Base-by-base conservation (phyloP, 2,797 vertebrate genomes). In the Aulostomus chinensis region DNA sequence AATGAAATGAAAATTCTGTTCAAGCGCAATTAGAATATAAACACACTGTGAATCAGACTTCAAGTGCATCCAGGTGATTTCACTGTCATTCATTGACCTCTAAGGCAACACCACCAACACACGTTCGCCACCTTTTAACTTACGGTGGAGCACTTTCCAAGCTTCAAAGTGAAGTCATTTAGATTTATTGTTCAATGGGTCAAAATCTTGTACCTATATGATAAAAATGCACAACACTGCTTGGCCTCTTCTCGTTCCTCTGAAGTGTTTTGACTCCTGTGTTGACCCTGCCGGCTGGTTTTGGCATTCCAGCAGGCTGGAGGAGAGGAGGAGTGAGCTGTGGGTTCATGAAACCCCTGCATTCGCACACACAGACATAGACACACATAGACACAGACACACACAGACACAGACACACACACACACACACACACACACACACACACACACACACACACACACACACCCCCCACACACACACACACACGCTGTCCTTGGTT, bases 281-380 rank as follows among this genome's bases (percentile, higher is more conserved):
- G 39, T 58, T 90, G 90, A 92, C 90, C 91, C 85, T 73, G 84
- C 87, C 86, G 86, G 86, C 85, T 91, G 90, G 67, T 91, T 89
- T 85, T 88, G 88, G 89, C 82, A 88, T 90, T 91, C 83, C 84
- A 84, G 85, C 90, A 71, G 86, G 86, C 81, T 85, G 84, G 78
- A 83, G 60, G 74, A 83, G 75, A 61, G 72, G 70, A 78, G 76
- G 73, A 66, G 68, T 66, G 81, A 80, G 78, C 63, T 62, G 40
- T 58, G 56, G 73, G 64, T 58, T 67, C 76, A 51, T 59, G 72
- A n/a, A 63, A 50, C 68, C 64, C 62, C 63, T 17, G 32, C 29
- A 65, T 15, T 32, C 58, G 29, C 43, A 66, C 60, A 47, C 52
- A 65, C 47, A 60, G 43, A 59, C 49, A 18, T 31, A 32, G 60